These are phyloP conservation scores for Lycophotia porphyrea DNA, from an alignment of 2,888 invertebrate genomes.

Conservation along the genomic window DNA sequence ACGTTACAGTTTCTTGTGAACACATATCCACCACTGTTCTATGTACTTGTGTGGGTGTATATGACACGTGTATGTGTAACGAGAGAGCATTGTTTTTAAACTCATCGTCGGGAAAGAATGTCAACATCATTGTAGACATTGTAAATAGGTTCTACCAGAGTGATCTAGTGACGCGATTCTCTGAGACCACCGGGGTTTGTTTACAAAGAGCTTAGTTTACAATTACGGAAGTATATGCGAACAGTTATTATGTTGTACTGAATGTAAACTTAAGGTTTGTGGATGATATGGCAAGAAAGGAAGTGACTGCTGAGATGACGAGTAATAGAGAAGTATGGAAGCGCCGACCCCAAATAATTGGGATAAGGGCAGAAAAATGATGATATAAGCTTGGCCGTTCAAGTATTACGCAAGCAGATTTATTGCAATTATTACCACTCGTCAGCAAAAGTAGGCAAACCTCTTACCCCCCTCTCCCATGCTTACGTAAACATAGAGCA, in stretches of 20 bases:
- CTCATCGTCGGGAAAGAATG: slow-evolving; percentile 57
- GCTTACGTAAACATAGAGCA: too few species aligned
- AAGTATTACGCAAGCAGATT: too few species aligned
- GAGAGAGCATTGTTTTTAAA: slow-evolving; percentile 61
- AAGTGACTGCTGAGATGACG: too few species aligned
- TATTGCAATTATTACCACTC: too few species aligned
- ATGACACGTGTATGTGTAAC: slow-evolving; percentile 45
- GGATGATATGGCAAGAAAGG: too few species aligned
- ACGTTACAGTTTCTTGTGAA: slow-evolving; percentile 60
- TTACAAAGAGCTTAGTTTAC: slow-evolving; percentile 18
- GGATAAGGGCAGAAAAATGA: too few species aligned
- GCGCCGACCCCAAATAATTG: too few species aligned
- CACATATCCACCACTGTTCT: slow-evolving; percentile 27
- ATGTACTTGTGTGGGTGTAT: slow-evolving; percentile 20
- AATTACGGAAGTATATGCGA: neutral
- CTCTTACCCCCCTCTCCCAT: too few species aligned
- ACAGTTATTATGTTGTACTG: neutral
- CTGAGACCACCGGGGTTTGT: slow-evolving; percentile 25
- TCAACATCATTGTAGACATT: slow-evolving; percentile 62
- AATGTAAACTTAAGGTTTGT: slow-evolving; percentile 10
- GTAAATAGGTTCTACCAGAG: slow-evolving; percentile 34
- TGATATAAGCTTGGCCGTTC: too few species aligned
- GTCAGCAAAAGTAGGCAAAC: too few species aligned
- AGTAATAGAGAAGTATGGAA: too few species aligned
- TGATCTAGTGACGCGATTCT: slow-evolving; percentile 49